Evolutionary conservation across 2,797 vertebrate species (phyloP).

Genomic region (Siniperca undulata): DNA sequence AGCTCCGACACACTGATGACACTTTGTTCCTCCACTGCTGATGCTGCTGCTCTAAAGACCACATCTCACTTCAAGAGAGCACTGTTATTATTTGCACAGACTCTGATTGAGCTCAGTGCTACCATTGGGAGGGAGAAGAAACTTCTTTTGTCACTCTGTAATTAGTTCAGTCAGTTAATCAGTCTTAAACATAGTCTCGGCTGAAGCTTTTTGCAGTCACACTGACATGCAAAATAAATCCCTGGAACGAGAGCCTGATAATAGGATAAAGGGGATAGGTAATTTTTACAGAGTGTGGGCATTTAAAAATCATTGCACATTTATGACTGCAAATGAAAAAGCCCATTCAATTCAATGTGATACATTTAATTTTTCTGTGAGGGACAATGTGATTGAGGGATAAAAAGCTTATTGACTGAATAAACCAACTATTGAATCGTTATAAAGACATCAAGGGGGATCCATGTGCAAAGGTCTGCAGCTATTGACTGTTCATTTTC

Average conservation of each 20-base stretch:
- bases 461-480: constrained; percentile 15
- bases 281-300: constrained; percentile 6
- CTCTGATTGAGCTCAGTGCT: constrained; percentile 3
- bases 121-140: background rate
- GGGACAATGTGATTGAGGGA: constrained; percentile 18
- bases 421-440: constrained; percentile 13
- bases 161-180: background rate
- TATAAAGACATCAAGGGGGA: constrained; percentile 23
- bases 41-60: constrained; percentile 3
- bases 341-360: constrained; percentile 7
- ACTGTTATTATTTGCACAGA: constrained; percentile 20
- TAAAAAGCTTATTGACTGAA: constrained; percentile 44
- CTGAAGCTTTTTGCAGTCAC: constrained; percentile 10
- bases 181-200: constrained; percentile 23
- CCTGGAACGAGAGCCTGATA: constrained; percentile 15
- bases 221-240: constrained; percentile 30
- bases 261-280: constrained; percentile 10
- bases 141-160: constrained; percentile 16
- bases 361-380: constrained; percentile 17
- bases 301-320: constrained; percentile 34
- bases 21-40: background rate
- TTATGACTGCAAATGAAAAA: constrained; percentile 32
- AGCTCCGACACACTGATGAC: background rate
- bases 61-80: constrained; percentile 6
- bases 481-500: constrained; percentile 16